These are phyloP conservation scores for Telenomus remus DNA, from an alignment of 1,140 invertebrate species.

Conservation along the genomic window DNA sequence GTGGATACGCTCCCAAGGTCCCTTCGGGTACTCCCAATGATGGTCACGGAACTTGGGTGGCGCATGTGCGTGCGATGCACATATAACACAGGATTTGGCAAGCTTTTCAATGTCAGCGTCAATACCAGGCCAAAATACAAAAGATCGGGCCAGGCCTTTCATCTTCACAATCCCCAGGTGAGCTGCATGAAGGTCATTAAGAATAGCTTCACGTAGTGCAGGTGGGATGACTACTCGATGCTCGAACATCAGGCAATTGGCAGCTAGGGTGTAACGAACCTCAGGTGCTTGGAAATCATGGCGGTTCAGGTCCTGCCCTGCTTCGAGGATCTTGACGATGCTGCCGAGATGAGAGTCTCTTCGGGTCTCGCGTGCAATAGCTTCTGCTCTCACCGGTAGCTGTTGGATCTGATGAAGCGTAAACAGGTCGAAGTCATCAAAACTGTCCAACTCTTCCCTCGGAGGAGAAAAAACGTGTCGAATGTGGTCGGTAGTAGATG, in stretches of 20 bases:
- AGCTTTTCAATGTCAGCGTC: slow-evolving; percentile 68
- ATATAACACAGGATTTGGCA: slow-evolving; percentile 22
- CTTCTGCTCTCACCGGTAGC: slow-evolving; percentile 17
- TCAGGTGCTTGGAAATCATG: slow-evolving; percentile 23
- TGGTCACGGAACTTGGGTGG: slow-evolving; percentile 29
- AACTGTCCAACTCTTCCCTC: neutral
- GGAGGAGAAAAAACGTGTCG: too few relatives aligned
- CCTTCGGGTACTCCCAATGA: slow-evolving; percentile 57
- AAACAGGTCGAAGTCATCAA: slow-evolving; percentile 30
- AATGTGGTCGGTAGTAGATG: neutral
- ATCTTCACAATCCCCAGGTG: slow-evolving; percentile 74
- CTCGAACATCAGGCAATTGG: slow-evolving; percentile 39
- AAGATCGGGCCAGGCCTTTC: slow-evolving; percentile 72
- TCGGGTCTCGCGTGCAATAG: slow-evolving; percentile 25
- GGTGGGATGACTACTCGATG: slow-evolving; percentile 58
- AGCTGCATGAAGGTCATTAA: slow-evolving; percentile 67
- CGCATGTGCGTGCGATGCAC: slow-evolving; percentile 21
- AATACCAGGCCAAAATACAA: slow-evolving; percentile 69
- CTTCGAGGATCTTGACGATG: slow-evolving; percentile 24
- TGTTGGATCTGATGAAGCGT: slow-evolving; percentile 26
- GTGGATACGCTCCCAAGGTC: slow-evolving; percentile 71
- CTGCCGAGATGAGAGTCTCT: slow-evolving; percentile 24
- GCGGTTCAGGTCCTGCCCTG: slow-evolving; percentile 4
- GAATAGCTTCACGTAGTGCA: slow-evolving; percentile 48
- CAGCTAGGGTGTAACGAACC: slow-evolving; percentile 33